These are phyloP conservation scores for Malaclemys terrapin DNA, from an alignment of 2,113 vertebrate genomes.

Conservation along the genomic window DNA sequence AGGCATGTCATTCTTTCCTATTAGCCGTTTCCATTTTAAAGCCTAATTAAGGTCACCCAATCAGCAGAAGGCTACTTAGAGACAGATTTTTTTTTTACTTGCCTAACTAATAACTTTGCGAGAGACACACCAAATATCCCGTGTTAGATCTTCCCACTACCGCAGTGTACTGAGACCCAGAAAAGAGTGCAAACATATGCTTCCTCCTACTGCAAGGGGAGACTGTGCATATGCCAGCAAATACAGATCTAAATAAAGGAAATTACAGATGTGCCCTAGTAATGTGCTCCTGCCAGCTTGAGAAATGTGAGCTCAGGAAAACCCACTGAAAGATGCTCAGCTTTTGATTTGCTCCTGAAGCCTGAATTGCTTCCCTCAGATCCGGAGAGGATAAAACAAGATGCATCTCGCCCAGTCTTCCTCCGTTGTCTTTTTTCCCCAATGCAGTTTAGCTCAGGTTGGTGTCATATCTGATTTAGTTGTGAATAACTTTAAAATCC, in stretches of 20 bases:
- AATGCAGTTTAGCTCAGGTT: not conserved
- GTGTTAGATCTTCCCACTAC: not conserved
- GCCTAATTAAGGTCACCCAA: slow-evolving; percentile 65
- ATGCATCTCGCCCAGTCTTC: not conserved
- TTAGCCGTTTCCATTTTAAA: slow-evolving; percentile 52
- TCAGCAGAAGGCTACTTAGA: slow-evolving; percentile 22
- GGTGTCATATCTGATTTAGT: not conserved
- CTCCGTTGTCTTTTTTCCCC: rapidly evolving
- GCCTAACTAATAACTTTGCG: slow-evolving; percentile 18
- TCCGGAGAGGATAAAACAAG: not conserved
- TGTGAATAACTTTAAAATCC: slow-evolving; percentile 32
- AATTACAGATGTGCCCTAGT: rapidly evolving
- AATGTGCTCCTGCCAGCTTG: not conserved
- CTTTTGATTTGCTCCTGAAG: rapidly evolving
- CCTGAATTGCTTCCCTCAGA: rapidly evolving
- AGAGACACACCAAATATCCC: not conserved
- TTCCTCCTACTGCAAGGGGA: not conserved
- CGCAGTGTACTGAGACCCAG: not conserved
- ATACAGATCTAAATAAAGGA: not conserved
- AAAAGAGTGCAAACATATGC: not conserved
- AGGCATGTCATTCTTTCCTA: slow-evolving; percentile 36
- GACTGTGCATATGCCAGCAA: not conserved
- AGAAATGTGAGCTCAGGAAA: not conserved
- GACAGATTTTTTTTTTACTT: slow-evolving; percentile 23
- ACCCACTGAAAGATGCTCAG: not conserved